Conservation (phyloP, 2,113 vertebrate species). For the Nibea coibor region DNA sequence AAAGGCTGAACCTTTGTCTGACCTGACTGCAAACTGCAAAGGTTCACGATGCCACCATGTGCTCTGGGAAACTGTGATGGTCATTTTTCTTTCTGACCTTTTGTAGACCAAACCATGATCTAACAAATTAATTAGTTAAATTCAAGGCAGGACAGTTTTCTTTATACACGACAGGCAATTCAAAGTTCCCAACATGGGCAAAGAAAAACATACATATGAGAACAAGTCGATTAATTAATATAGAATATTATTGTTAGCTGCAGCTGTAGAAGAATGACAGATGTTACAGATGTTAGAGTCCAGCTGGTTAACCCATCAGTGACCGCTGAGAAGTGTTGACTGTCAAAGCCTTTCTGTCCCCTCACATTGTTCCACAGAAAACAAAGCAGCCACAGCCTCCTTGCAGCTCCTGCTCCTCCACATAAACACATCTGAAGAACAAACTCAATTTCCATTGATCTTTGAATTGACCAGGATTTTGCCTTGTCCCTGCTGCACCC, state of each 20-base stretch:
- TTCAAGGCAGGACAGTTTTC: not conserved
- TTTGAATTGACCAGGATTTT: constrained; percentile 51
- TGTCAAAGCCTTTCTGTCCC: constrained; percentile 20
- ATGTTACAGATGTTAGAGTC: constrained; percentile 31
- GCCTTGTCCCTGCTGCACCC: not conserved
- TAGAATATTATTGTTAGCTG: no score
- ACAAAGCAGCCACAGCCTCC: constrained; percentile 28
- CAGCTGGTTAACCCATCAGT: constrained; percentile 31
- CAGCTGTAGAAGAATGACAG: not conserved
- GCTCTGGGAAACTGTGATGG: no score
- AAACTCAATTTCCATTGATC: constrained; percentile 73
- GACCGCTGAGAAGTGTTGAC: constrained; percentile 4
- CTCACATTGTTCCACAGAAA: constrained; percentile 33
- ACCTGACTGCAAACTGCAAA: not conserved
- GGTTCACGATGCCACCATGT: not conserved
- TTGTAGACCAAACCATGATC: not conserved
- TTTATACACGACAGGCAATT: not conserved
- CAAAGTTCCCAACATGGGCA: not conserved
- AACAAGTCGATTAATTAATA: not conserved
- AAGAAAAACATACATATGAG: not conserved
- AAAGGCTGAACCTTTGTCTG: not conserved
- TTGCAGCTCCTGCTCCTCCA: constrained; percentile 7
- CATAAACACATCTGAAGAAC: constrained; percentile 60
- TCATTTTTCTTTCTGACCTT: not conserved
- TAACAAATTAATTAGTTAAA: no score